Evolutionary conservation across 2,888 invertebrate species (phyloP), one percentile per base, ranked within the genome.

Genomic region (Tromatobia lineatoria): DNA sequence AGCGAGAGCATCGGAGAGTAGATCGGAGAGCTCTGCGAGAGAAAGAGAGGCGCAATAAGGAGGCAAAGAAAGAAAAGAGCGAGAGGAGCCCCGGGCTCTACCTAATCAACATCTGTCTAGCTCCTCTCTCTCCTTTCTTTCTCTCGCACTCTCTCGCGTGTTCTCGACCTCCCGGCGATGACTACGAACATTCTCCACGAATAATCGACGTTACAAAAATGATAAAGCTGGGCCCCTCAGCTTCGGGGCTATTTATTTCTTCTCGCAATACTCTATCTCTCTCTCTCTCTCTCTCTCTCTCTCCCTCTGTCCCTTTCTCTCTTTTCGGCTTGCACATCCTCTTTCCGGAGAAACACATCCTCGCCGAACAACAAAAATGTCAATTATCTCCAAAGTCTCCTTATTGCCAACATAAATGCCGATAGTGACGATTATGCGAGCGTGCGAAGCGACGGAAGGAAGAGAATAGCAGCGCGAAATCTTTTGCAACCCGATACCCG

Each of bases 51-150:
- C 3, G 59, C 20, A 52, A 50, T 61, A 54, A 86, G 85, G 75
- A 83, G 82, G 45, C 34, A 80, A 57, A 74, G 80, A 86, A 77
- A 75, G 86, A 77, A 85, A 83, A 82, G 85, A 78, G 71, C 82
- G 82, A 86, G 83, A 83, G 80, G 81, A 83, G 89, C 90, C 90
- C 74, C 85, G 80, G 90, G 90, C 91, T 87, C 67, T 81, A 85
- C 88, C 92, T 91, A 92, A 92, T 92, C 92, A 91, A 91, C 91
- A 90, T 92, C 91, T 90, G 90, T 90, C 92, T 91, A 89, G 88
- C 88, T 89, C 82, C 87, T 87, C 88, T 88, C 88, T 88, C 87
- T 85, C 64, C 52, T 75, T 78, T 87, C 83, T 85, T 83, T 88
- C 86, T 85, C 85, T 83, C 80, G 79, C 71, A 67, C 85, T 83